Conservation (phyloP, 2,113 vertebrate species). For the Gambusia holbrooki region DNA sequence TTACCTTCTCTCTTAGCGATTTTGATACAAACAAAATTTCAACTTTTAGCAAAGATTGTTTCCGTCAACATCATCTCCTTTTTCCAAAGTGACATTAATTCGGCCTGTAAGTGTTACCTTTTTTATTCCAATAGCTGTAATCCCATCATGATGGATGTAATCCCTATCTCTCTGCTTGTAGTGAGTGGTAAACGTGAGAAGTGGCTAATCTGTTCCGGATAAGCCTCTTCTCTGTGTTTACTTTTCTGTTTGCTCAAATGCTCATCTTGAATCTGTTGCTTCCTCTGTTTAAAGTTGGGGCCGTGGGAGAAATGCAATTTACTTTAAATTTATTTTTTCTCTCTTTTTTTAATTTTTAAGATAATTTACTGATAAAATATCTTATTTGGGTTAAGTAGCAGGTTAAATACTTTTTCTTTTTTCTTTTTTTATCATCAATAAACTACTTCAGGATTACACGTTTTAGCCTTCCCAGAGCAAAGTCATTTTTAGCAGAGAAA, state of each 20-base stretch:
- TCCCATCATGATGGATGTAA: constrained; percentile 21
- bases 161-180: constrained; percentile 11
- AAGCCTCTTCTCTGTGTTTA: constrained; percentile 68
- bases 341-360: background rate
- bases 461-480: constrained; percentile 14
- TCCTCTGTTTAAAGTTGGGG: constrained; percentile 4
- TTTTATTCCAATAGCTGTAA: constrained; percentile 17
- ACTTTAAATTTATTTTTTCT: background rate
- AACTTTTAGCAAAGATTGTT: background rate
- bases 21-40: background rate
- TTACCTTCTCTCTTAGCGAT: too few relatives aligned
- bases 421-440: background rate
- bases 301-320: background rate
- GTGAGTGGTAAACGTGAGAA: constrained; percentile 48
- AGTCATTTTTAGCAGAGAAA: constrained; percentile 2
- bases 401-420: background rate
- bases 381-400: background rate
- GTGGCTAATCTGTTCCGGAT: constrained; percentile 60
- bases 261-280: constrained; percentile 44
- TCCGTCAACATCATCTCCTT: background rate
- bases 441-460: background rate
- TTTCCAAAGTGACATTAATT: background rate
- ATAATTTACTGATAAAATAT: background rate
- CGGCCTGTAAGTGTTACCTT: background rate
- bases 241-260: constrained; percentile 47